These are phyloP conservation scores for Rhopilema esculentum DNA, from an alignment of 30 jellyfish, hydroid and myxozoan genomes.

Conservation along the genomic window DNA sequence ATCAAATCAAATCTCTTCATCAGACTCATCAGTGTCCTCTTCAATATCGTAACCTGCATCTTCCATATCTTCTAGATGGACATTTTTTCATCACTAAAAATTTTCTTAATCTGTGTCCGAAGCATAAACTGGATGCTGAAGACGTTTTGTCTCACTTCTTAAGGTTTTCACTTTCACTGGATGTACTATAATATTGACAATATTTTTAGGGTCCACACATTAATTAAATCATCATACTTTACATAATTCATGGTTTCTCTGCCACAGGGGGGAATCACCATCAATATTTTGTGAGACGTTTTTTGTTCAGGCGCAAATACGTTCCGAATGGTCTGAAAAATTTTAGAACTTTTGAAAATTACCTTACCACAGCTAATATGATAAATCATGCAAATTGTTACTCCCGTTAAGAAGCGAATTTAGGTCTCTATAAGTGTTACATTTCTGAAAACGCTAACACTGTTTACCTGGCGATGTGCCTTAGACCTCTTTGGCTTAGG, in stretches of 20 bases:
- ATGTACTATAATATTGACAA: no score
- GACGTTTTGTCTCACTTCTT: background rate
- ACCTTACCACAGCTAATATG: background rate
- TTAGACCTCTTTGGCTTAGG: background rate
- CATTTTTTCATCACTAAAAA: background rate
- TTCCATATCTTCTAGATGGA: background rate
- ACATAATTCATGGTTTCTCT: no score
- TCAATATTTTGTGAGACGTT: background rate
- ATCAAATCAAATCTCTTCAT: background rate
- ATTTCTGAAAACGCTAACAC: background rate
- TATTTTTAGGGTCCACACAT: no score
- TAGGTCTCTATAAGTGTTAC: background rate
- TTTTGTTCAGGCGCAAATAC: background rate
- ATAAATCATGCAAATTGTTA: background rate
- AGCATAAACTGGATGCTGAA: background rate
- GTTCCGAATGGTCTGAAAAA: background rate
- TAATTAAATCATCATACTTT: no score
- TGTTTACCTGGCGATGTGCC: background rate
- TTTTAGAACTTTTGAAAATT: background rate
- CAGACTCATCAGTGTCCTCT: background rate
- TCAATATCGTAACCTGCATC: background rate
- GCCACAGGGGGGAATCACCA: background rate
- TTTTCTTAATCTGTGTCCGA: background rate
- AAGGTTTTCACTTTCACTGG: background rate
- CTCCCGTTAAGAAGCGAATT: background rate